Evolutionary conservation across 2,888 invertebrate species (phyloP), one percentile per base, ranked within the genome.

Genomic region (Chrysolina haemoptera): DNA sequence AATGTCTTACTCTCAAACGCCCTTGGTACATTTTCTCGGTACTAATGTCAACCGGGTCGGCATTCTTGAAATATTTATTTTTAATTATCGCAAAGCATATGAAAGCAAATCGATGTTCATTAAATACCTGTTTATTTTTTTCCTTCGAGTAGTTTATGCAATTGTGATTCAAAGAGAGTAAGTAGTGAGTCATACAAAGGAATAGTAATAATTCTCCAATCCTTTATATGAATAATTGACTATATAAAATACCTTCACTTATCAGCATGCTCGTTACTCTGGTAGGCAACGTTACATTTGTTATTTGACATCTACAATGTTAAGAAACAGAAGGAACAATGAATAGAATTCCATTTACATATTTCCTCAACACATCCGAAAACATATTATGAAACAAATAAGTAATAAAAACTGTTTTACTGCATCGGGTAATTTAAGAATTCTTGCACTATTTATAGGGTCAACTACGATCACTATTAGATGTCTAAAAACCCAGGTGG

Each of bases 41-140:
- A 46, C 14, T 70, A 70, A 63, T 74, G 74, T 68, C 71, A 74
- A 74, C 74, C 68, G 48, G 65, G 71, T 74, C 74, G 74, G 68
- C 74, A 74, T 71, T 74, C 68, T 69, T 59, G 27, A 53, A 43
- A 50, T 35, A 63, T 64, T 68, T 55, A 68, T 74, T 74, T 71
- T 74, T 67, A 70, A 74, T 74, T 74, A 67, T 68, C 70, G 50
- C 53, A n/a, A n/a, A 22, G 63, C n/a, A 9, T 18, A 22, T 55
- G 55, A 16, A 55, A 55, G n/a, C 22, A 59, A 59, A 9, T 59
- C 27, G 59, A 59, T 59, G n/a, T 22, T 59, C 35, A 59, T 22
- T 59, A 35, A n/a, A 27, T 35, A 16, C n/a, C 59, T 12, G 22
- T 59, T 27, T 14, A 14, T 59, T 59, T 35, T 59, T 35, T 59